Evolutionary conservation across 1,140 invertebrate species (phyloP).

Genomic region (Hyposmocoma kahamanoa): DNA sequence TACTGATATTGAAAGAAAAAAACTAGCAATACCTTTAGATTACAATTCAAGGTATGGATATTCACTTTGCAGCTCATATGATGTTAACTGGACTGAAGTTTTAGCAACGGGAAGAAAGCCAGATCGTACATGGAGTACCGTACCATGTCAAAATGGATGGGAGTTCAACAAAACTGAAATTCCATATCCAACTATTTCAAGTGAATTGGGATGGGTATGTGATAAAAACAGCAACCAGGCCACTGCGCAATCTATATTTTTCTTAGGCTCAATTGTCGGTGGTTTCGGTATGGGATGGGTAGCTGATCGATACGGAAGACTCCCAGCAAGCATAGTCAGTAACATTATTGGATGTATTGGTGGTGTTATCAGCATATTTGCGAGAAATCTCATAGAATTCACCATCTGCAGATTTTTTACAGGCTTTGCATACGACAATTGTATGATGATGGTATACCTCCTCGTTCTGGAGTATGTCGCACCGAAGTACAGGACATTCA

Average conservation of each 20-base stretch:
- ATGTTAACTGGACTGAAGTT: constrained; percentile 48
- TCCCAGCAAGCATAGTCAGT: constrained; percentile 78
- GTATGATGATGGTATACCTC: constrained; percentile 81
- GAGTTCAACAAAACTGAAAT: constrained; percentile 73
- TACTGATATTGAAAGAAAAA: constrained; percentile 45
- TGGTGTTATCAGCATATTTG: constrained; percentile 78
- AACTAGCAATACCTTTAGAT: constrained; percentile 43
- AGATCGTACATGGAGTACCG: constrained; percentile 35
- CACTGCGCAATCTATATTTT: constrained; percentile 79
- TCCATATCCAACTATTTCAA: constrained; percentile 57
- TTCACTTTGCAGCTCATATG: constrained; percentile 40
- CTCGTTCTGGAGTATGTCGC: constrained; percentile 79
- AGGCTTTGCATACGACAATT: constrained; percentile 85
- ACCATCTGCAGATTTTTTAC: constrained; percentile 76
- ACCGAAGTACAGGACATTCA: constrained; percentile 74
- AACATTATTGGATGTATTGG: constrained; percentile 77
- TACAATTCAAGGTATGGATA: constrained; percentile 38
- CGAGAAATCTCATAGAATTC: constrained; percentile 76
- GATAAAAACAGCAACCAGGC: constrained; percentile 76
- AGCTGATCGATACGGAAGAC: constrained; percentile 78
- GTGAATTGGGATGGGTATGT: constrained; percentile 78
- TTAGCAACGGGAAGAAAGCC: constrained; percentile 24
- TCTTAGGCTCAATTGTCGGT: constrained; percentile 80
- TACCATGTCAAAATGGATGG: constrained; percentile 75
- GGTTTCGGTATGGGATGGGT: constrained; percentile 80